Base-by-base conservation (phyloP, 1,140 invertebrate genomes). In the Centruroides sculpturatus region DNA sequence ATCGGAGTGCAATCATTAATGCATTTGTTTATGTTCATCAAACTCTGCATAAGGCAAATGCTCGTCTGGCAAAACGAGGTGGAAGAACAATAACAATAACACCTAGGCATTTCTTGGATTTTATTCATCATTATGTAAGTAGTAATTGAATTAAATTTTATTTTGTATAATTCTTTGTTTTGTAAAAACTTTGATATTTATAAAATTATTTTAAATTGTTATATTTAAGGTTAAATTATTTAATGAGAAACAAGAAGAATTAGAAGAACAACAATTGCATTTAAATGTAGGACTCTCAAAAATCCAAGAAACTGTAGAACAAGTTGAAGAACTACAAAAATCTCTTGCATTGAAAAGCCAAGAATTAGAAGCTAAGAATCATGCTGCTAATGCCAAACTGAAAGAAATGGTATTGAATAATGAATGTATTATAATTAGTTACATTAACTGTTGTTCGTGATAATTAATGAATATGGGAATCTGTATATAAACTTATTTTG, bases 261-360 rank as follows among this genome's bases (percentile, higher is more conserved):
- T 99, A 47, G 96, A 99, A 74, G 97, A 99, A 71, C 95, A 99
- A 71, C 95, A 99, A 71, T 79, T 99, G 3, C 97, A 99, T 79
- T 77, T 99, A 60, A 99, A 99, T 73, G 94, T 99, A 52, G 97
- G 97, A 77, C 77, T 99, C 35, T 89, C 89, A 66, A 99, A 99
- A 75, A 99, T 99, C 66, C 89, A 92, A 0, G 97, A 99, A 77
- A 99, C 97, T 41, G 93, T 99, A 2, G 93, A 98, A 71, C 96
- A 99, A 75, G 97, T 99, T 4, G 95, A 98, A 74, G 95, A 99
- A 74, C 92, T 99, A 84, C 96, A 99, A 71, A 97, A 96, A 75
- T 97, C 92, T 65, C 81, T 99, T 52, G 94, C 93, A 55, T 86
- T 98, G 3, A 99, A 99, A 77, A 89, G 87, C 57, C 83, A 89